These are phyloP conservation scores for Trachelus tabidus DNA, from an alignment of 2,888 invertebrate genomes.

Conservation along the genomic window DNA sequence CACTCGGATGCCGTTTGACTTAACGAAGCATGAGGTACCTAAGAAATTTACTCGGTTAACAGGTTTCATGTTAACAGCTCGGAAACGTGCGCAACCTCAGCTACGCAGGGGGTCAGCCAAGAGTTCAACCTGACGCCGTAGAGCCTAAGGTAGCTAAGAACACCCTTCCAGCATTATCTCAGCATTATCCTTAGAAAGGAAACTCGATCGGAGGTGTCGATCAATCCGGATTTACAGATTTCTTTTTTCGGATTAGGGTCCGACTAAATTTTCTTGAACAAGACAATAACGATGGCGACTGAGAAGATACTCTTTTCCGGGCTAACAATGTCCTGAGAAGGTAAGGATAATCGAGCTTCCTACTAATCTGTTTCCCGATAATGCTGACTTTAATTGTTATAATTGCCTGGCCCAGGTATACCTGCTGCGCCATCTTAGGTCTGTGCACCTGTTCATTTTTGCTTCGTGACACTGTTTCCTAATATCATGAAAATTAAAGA, in stretches of 20 bases:
- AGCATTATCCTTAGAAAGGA: conserved; percentile 17
- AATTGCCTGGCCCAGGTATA: conserved; percentile 26
- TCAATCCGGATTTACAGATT: conserved; percentile 28
- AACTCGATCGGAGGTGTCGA: conserved; percentile 37
- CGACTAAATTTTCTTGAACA: not conserved
- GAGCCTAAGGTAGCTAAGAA: conserved; percentile 19
- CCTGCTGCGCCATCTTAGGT: conserved; percentile 12
- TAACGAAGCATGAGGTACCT: conserved; percentile 13
- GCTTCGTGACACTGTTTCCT: too few relatives aligned
- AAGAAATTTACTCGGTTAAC: conserved; percentile 34
- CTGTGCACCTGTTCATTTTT: conserved; percentile 3
- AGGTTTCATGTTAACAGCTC: conserved; percentile 35
- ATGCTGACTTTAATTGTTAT: conserved; percentile 55
- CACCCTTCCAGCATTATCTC: conserved; percentile 29
- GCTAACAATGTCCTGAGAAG: conserved; percentile 5
- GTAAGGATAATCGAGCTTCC: conserved; percentile 23
- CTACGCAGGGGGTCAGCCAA: conserved; percentile 9
- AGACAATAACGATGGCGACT: too few relatives aligned
- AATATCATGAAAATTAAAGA: too few relatives aligned
- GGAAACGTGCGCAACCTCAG: conserved; percentile 13
- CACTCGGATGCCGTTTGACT: conserved; percentile 12
- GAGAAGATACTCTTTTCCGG: not conserved
- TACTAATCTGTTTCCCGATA: conserved; percentile 53
- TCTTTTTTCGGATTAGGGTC: conserved; percentile 21
- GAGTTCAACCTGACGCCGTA: conserved; percentile 16